Evolutionary conservation across 2,797 vertebrate genomes (phyloP).

Genomic region (Esox lucius): DNA sequence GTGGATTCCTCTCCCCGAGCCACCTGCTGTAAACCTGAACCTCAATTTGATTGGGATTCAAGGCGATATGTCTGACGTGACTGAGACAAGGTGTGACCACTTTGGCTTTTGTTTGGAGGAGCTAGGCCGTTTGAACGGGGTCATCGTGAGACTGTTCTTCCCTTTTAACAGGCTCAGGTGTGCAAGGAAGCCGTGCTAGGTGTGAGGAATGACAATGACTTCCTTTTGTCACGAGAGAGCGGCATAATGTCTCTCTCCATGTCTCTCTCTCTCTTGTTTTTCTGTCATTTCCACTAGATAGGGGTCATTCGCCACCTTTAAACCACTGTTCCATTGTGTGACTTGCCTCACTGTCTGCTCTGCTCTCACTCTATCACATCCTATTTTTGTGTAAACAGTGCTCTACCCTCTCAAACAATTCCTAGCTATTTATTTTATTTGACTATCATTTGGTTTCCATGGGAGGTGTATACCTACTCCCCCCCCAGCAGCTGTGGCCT

Average conservation of each 20-base stretch:
- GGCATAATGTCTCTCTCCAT: not conserved
- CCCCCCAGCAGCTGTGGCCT: slow-evolving; percentile 12
- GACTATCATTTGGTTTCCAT: not conserved
- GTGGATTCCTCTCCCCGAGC: too few relatives aligned
- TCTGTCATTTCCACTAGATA: slow-evolving; percentile 3
- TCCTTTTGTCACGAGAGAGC: slow-evolving; percentile 6
- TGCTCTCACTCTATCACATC: slow-evolving; percentile 30
- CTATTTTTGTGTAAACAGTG: slow-evolving; percentile 45
- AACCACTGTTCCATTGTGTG: slow-evolving; percentile 46
- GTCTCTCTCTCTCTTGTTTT: not conserved
- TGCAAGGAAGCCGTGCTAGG: slow-evolving; percentile 20
- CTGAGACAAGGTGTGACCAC: too few relatives aligned
- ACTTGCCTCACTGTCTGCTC: slow-evolving; percentile 62
- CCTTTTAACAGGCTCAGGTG: slow-evolving; percentile 1
- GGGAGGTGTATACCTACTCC: not conserved
- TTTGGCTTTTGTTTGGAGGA: not conserved
- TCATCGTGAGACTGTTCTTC: too few relatives aligned
- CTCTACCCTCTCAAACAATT: slow-evolving; percentile 20
- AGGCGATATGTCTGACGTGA: too few relatives aligned
- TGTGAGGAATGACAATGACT: slow-evolving; percentile 22
- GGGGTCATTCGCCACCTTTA: not conserved
- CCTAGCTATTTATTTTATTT: not conserved
- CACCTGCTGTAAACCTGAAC: too few relatives aligned
- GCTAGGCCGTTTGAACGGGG: too few relatives aligned
- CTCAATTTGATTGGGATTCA: too few relatives aligned